Base-by-base conservation (phyloP, 2,113 vertebrate genomes). In the Piprites chloris region DNA sequence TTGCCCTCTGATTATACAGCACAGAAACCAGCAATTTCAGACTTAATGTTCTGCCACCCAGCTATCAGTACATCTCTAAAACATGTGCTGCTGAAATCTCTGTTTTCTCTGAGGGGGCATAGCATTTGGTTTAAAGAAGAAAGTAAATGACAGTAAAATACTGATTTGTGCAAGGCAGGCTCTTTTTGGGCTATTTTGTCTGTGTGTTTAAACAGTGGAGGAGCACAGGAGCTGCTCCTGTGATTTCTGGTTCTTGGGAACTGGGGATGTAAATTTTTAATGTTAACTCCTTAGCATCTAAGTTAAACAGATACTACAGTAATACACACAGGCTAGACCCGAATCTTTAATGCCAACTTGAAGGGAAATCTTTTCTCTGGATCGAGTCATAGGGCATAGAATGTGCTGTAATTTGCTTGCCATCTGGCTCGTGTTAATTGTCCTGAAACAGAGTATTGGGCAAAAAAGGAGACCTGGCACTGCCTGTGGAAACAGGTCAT, bases 1-100 rank as follows among this genome's bases (percentile, higher is more conserved):
- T 69, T 89, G 72, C 76, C n/a, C 86, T 94, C 49, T 94, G 82
- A 92, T 92, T 87, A 82, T 18, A 49, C 21, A 86, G n/a, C 56
- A 42, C 1, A 10, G 88, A 39, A 94, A 85, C 88, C 74, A 87
- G 4, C 81, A 68, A 69, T 96, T 93, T 84, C 44, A 77, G 47
- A 68, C 55, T 69, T 73, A 41, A 35, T 74, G 79, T 83, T 93
- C 74, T 74, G 63, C 67, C 22, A 92, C 37, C 7, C 42, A 69
- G 32, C 46, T 72, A 18, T 67, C 80, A 82, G 19, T 80, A 69
- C 78, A 55, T 44, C 67, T 94, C 78, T 74, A 22, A 90, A 77
- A 50, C 23, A 26, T 1, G 39, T 37, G 32, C 41, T 81, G 88
- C 52, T 78, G 56, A 89, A 87, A 65, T 52, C 32, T 50, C 35